phyloP scores from a whole-genome alignment of 2,888 invertebrate genomes.

The Tipula vernalis region DNA sequence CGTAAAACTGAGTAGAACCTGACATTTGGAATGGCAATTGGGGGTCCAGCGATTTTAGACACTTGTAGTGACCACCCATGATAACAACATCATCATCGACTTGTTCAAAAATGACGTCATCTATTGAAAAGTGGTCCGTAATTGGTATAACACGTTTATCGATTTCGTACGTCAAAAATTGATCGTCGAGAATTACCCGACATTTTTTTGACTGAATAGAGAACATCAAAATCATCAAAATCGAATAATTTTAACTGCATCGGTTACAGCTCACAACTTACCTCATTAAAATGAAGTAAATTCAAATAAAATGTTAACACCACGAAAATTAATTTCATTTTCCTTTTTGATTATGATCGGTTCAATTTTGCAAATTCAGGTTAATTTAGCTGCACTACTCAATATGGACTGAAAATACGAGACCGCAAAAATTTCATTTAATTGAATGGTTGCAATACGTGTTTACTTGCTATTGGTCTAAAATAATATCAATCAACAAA shows the following conservation, averaged over 20 bases:
- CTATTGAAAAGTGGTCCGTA: not conserved
- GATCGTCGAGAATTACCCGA: not conserved
- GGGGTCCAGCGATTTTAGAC: not conserved
- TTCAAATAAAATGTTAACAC: not conserved
- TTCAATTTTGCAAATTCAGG: not conserved
- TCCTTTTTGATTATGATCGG: not conserved
- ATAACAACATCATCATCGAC: not conserved
- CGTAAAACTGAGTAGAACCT: not conserved
- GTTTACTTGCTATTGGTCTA: too few relatives aligned
- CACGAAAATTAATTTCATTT: not conserved
- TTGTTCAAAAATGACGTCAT: not conserved
- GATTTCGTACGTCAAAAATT: not conserved
- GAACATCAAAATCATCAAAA: too few relatives aligned
- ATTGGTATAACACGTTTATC: not conserved
- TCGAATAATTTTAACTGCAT: too few relatives aligned
- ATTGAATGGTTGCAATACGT: too few relatives aligned
- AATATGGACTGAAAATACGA: too few relatives aligned
- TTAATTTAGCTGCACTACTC: too few relatives aligned
- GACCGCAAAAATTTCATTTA: too few relatives aligned
- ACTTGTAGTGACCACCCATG: not conserved
- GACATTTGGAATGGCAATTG: not conserved
- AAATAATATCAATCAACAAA: too few relatives aligned
- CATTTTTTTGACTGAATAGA: not conserved
- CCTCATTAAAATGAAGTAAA: not conserved
- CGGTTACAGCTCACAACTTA: not conserved